Conservation (phyloP, 2,797 vertebrate genomes). For the Halcyon smyrnensis region DNA sequence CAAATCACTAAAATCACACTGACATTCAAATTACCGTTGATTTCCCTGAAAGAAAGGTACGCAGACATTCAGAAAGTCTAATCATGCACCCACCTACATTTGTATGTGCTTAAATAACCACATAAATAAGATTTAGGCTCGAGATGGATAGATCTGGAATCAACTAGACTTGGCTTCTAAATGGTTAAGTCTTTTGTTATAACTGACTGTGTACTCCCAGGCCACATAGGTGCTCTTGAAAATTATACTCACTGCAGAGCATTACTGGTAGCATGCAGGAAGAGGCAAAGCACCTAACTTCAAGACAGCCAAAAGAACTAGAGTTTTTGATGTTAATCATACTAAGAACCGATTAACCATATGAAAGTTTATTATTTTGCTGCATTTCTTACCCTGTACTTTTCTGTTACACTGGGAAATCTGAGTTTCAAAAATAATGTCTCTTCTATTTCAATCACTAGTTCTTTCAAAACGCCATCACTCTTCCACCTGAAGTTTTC, state of each 20-base stretch:
- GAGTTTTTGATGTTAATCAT: not conserved
- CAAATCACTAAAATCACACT: not conserved
- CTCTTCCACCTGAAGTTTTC: not conserved
- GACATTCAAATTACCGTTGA: not conserved
- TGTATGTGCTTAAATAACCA: not conserved
- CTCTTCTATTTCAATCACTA: not conserved
- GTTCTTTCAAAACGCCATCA: not conserved
- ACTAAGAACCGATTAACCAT: not conserved
- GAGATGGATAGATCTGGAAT: not conserved
- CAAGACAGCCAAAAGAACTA: not conserved
- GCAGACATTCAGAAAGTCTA: not conserved
- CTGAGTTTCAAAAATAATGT: not conserved
- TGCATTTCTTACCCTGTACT: not conserved
- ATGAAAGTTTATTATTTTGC: not conserved
- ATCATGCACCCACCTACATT: not conserved
- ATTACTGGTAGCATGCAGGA: not conserved
- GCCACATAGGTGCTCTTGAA: not conserved
- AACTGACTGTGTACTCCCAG: not conserved
- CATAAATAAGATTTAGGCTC: not conserved
- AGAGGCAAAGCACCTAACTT: not conserved
- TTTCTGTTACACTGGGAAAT: not conserved
- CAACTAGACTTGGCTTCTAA: not conserved
- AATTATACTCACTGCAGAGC: not conserved
- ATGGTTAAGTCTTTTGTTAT: not conserved
- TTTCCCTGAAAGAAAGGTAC: not conserved